Conservation (phyloP, 2,888 invertebrate genomes). For the Tribolium freemani region DNA sequence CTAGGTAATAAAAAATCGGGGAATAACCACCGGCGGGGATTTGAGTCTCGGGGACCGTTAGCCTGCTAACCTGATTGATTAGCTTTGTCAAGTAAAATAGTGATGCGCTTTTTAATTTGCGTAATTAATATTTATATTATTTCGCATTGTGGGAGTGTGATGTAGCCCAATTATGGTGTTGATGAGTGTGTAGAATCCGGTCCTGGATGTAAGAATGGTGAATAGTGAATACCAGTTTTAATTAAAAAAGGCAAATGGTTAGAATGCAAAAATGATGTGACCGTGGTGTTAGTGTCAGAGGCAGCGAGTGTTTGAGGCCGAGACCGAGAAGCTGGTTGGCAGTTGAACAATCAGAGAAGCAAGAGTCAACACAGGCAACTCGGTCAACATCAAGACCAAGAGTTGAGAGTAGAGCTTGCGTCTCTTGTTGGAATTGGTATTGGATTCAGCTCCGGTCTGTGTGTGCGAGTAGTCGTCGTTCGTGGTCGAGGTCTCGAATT, state of each 20-base stretch:
- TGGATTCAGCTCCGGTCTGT: neutral
- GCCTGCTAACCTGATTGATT: no score
- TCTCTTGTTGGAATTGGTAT: slow-evolving; percentile 28
- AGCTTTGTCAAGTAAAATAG: no score
- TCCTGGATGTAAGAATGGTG: slow-evolving; percentile 47
- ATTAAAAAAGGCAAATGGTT: slow-evolving; percentile 57
- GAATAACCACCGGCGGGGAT: no score
- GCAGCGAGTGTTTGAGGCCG: slow-evolving; percentile 23
- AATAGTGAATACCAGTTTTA: slow-evolving; percentile 58
- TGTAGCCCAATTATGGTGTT: neutral
- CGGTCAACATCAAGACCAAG: slow-evolving; percentile 47
- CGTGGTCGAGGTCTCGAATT: slow-evolving; percentile 34
- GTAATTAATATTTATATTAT: neutral
- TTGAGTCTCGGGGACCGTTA: no score
- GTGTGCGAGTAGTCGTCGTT: slow-evolving; percentile 17
- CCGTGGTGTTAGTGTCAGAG: slow-evolving; percentile 45
- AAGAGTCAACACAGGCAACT: slow-evolving; percentile 46
- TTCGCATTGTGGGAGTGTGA: neutral
- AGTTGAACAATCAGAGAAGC: slow-evolving; percentile 46
- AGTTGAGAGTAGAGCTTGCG: slow-evolving; percentile 38
- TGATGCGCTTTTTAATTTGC: no score
- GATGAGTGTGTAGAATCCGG: neutral
- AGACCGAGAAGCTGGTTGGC: slow-evolving; percentile 34
- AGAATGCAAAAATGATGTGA: slow-evolving; percentile 57
- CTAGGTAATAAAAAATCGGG: no score